Evolutionary conservation across 2,113 vertebrate genomes (phyloP), one percentile per base, ranked within the genome.

Genomic region (Rattus rattus): DNA sequence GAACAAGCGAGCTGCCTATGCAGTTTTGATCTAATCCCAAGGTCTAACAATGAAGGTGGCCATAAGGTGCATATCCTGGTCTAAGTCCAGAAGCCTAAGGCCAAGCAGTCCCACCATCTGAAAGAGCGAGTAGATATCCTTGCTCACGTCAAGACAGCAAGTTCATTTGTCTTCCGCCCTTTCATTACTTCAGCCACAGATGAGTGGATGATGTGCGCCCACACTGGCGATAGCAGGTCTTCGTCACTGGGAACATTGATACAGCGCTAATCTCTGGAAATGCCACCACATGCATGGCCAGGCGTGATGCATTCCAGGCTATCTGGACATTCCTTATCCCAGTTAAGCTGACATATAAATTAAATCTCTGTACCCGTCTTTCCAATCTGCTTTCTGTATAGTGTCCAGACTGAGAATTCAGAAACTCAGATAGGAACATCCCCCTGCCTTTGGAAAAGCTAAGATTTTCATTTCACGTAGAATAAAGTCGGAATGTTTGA

Each of bases 381-480:
- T 47, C 59, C 43, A 12, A 13, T 61, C 39, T 72, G 30, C 56
- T 77, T 85, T 79, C 49, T 11, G 36, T 17, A 49, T 26, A 54
- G 17, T 28, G 69, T 5, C 7, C 80, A 84, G 30, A n/a, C 39
- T 14, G 70, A 94, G 33, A 5, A 36, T 63, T 67, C 33, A 77
- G 70, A 22, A 76, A 92, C 65, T 49, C 73, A 88, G 5, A 14
- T 19, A 59, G 47, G 43, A 88, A 14, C 28, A 26, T 9, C 2
- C 2, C 30, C 16, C 17, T 56, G 36, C 5, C 63, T 94, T 81
- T n/a, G 17, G 1, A 76, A 72, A 80, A 95, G 28, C 22, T 87
- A 2, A 88, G 92, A n/a, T 54, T 84, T 72, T 33, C 76, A 54
- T 92, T 93, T 88, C 28, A 61, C 61, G 80, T 54, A 54, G 39